phyloP scores from a whole-genome alignment of 2,113 vertebrate species.

The Nannobrachium achirus region DNA sequence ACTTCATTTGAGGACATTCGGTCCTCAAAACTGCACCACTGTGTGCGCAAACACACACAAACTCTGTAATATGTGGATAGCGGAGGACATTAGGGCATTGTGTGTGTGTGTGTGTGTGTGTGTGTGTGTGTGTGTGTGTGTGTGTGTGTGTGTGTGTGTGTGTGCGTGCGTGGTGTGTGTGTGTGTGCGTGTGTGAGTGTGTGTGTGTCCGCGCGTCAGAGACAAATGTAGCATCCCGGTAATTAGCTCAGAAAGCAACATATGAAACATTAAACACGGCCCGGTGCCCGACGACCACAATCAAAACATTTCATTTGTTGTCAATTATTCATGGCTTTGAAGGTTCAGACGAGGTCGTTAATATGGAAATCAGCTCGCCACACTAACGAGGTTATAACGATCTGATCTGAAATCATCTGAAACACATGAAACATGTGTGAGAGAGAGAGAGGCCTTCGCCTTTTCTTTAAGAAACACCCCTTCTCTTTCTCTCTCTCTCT shows the following conservation, averaged over 20 bases:
- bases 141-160: too few relatives aligned
- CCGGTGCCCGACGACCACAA: constrained; percentile 86
- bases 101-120: constrained; percentile 23
- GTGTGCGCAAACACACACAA: too few relatives aligned
- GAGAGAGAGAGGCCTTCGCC: background rate
- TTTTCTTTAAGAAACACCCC: background rate
- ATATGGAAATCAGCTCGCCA: constrained; percentile 97
- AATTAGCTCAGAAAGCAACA: constrained; percentile 95
- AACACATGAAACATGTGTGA: constrained; percentile 8
- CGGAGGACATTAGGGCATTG: constrained; percentile 26
- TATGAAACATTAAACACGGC: constrained; percentile 96
- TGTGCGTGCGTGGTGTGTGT: too few relatives aligned
- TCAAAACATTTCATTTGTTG: constrained; percentile 99
- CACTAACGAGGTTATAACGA: constrained; percentile 97
- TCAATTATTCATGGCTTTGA: constrained; percentile 99
- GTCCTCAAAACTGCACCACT: too few relatives aligned
- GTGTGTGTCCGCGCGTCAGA: constrained; percentile 7
- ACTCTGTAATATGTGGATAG: too few relatives aligned
- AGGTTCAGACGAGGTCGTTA: constrained; percentile 97
- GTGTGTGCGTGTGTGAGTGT: too few relatives aligned
- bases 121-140: too few relatives aligned
- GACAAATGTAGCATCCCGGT: constrained; percentile 92
- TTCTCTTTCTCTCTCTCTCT: constrained; percentile 45
- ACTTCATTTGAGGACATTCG: too few relatives aligned
- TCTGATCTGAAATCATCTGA: constrained; percentile 87